Conservation (phyloP, 2,113 vertebrate species). For the Panthera tigris region DNA sequence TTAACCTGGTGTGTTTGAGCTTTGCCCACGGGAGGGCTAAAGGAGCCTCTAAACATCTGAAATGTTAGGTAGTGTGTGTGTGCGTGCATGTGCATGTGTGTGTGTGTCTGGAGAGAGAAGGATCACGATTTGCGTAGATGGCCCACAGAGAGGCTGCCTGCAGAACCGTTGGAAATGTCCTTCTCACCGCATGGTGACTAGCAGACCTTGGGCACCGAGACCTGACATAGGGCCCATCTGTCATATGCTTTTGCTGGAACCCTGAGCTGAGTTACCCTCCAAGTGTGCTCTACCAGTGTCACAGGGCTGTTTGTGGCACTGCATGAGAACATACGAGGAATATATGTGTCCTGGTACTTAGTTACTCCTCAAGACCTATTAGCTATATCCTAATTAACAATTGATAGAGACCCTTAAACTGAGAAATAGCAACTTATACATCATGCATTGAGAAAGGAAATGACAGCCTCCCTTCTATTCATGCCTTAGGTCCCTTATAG, state of each 20-base stretch:
- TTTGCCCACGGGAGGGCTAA: not conserved
- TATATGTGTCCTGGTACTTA: not conserved
- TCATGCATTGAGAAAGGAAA: not conserved
- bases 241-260: not conserved
- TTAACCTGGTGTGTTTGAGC: accelerated
- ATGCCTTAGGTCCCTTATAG: not conserved
- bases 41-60: not conserved
- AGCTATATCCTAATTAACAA: not conserved
- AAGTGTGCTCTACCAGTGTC: accelerated
- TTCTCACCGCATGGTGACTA: not conserved
- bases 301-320: not conserved
- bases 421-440: not conserved
- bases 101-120: not conserved
- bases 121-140: not conserved
- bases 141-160: not conserved
- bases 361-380: not conserved
- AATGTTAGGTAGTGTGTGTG: not conserved
- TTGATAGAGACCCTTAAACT: not conserved
- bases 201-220: not conserved
- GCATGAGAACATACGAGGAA: not conserved
- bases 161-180: not conserved
- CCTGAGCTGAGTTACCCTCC: not conserved
- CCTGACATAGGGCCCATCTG: accelerated
- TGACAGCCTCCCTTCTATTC: not conserved
- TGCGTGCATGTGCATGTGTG: not conserved